phyloP scores from a whole-genome alignment of 2,888 invertebrate genomes.

The Diplazon laetatorius region DNA sequence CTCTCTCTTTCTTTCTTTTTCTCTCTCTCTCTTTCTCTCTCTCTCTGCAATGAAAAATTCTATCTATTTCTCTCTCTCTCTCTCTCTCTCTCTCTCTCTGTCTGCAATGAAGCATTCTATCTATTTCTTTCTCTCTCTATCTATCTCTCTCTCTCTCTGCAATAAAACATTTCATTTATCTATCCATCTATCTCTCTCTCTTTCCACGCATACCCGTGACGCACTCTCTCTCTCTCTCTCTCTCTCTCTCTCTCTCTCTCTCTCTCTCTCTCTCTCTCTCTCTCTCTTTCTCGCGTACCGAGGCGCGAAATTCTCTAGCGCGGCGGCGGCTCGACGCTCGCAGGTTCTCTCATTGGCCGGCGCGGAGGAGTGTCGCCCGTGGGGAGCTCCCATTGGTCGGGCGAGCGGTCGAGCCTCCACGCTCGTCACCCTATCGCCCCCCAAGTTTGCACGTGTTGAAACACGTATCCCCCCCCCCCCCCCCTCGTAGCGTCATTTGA shows the following conservation, averaged over 20 bases:
- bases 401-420: conserved; percentile 73
- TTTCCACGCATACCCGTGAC: conserved; percentile 2
- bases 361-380: conserved; percentile 72
- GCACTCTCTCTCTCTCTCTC: no score
- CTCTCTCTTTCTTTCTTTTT: no score
- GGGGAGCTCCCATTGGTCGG: conserved; percentile 70
- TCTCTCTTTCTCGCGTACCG: conserved; percentile 29
- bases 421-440: neutral
- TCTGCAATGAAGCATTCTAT: no score
- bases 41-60: no score
- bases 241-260: no score
- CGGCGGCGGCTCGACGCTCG: conserved; percentile 1
- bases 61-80: no score
- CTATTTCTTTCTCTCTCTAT: neutral
- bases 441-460: conserved; percentile 27
- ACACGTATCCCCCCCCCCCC: no score
- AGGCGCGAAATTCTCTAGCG: conserved; percentile 47
- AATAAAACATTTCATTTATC: conserved; percentile 2
- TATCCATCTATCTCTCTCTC: neutral
- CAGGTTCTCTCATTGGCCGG: conserved; percentile 63
- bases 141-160: neutral
- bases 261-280: neutral
- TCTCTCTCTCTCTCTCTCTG: no score
- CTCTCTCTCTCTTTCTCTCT: no score
- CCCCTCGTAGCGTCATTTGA: no score